Evolutionary conservation across 2,113 vertebrate genomes (phyloP).

Genomic region (Tachycineta bicolor): DNA sequence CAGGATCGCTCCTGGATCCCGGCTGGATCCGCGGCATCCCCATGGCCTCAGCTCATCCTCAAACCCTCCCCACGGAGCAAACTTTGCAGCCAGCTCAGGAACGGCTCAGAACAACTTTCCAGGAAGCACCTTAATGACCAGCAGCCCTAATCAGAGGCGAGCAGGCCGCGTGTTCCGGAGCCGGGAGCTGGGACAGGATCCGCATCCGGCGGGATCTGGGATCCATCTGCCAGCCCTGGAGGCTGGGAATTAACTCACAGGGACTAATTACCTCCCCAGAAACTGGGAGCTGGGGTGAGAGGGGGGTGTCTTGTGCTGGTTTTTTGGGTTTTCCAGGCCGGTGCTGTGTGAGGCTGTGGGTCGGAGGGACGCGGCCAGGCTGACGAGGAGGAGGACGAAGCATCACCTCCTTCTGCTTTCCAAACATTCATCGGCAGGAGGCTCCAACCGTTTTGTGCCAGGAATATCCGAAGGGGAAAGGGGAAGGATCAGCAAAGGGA

Average conservation of each 20-base stretch:
- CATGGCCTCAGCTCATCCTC: neutral
- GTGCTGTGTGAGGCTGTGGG: fast-evolving
- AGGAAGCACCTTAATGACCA: neutral
- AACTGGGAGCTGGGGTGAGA: neutral
- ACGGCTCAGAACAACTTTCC: neutral
- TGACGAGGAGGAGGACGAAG: neutral
- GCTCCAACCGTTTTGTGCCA: fast-evolving
- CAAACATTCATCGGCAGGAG: neutral
- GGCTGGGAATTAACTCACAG: constrained; percentile 3
- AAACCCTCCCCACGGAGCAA: neutral
- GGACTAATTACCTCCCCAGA: neutral
- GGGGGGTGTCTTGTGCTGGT: neutral
- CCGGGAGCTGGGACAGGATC: neutral
- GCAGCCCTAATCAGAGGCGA: constrained; percentile 21
- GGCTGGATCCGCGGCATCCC: no score
- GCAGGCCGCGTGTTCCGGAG: neutral
- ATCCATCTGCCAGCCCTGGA: neutral
- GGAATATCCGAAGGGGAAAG: neutral
- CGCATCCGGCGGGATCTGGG: constrained; percentile 12
- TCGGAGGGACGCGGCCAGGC: neutral
- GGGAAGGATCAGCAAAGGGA: neutral
- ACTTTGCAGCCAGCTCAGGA: neutral
- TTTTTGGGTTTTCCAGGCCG: neutral
- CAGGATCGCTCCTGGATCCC: neutral
- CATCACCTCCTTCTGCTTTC: neutral